These are phyloP conservation scores for Listronotus oregonensis DNA, from an alignment of 1,140 invertebrate genomes.

Conservation along the genomic window DNA sequence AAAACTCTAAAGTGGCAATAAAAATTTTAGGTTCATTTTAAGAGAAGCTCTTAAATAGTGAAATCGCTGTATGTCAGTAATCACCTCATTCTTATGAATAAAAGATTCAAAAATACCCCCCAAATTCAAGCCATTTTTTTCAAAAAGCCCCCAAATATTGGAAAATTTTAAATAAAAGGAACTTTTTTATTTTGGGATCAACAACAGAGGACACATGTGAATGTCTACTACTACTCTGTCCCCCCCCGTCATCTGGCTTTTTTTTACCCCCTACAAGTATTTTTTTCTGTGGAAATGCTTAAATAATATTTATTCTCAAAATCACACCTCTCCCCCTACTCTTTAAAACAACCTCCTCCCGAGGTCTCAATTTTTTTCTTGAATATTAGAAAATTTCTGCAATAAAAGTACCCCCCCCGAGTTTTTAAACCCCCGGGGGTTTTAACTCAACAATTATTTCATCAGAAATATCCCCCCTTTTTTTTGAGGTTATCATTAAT, in stretches of 20 bases:
- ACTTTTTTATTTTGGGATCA: constrained; percentile 1
- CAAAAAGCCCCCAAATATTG: constrained; percentile 34
- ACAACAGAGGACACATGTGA: background rate
- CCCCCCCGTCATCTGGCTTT: background rate
- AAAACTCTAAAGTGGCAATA: constrained; percentile 41
- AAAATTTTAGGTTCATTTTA: constrained; percentile 32
- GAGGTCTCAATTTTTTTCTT: constrained; percentile 9
- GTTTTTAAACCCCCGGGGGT: constrained; percentile 5
- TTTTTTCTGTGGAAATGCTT: background rate
- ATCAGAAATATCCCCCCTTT: background rate
- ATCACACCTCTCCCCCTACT: background rate
- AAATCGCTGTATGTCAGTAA: constrained; percentile 41
- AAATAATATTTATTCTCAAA: constrained; percentile 8
- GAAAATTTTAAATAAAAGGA: constrained; percentile 20
- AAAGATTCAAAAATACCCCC: constrained; percentile 41
- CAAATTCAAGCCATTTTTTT: constrained; percentile 43
- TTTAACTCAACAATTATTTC: constrained; percentile 8
- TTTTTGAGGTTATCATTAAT: background rate
- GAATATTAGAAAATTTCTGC: constrained; percentile 10
- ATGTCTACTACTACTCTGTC: background rate
- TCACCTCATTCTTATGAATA: constrained; percentile 41
- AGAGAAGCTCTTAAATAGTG: constrained; percentile 43
- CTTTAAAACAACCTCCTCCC: background rate
- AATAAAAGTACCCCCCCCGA: background rate
- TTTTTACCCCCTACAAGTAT: background rate